Conservation (phyloP, 2,888 invertebrate species). For the Rhagonycha fulva region DNA sequence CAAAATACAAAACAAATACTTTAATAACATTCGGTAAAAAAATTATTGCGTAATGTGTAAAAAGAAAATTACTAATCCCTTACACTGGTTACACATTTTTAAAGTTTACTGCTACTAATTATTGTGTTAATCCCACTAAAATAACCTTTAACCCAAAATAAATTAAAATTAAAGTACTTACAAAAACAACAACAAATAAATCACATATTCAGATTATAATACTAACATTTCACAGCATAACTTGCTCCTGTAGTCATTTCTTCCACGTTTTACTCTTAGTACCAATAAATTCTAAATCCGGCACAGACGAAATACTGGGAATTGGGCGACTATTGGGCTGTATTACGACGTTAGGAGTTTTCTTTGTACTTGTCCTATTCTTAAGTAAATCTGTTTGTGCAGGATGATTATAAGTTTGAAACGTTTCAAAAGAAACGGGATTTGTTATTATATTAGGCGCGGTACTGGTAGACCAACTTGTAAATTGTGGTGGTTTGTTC, state of each 20-base stretch:
- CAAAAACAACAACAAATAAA: not conserved
- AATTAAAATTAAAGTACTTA: not conserved
- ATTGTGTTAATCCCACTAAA: not conserved
- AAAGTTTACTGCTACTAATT: not conserved
- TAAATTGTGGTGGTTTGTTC: conserved; percentile 24
- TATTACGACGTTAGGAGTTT: conserved; percentile 25
- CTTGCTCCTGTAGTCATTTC: conserved; percentile 55
- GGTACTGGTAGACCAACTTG: conserved; percentile 30
- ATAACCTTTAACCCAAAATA: not conserved
- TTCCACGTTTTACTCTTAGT: conserved; percentile 52
- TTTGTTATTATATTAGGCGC: conserved; percentile 49
- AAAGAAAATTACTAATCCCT: not conserved
- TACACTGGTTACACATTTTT: not conserved
- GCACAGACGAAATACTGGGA: conserved; percentile 58
- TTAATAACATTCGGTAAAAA: not conserved
- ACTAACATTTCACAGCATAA: conserved; percentile 47
- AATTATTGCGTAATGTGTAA: not conserved
- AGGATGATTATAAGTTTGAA: conserved; percentile 26
- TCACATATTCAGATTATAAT: not conserved
- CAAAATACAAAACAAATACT: not conserved
- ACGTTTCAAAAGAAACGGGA: conserved; percentile 44
- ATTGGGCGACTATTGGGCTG: conserved; percentile 36
- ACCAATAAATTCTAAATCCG: conserved; percentile 61
- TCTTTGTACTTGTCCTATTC: conserved; percentile 22
- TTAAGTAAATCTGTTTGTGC: conserved; percentile 16